A percentile compares a stretch with the other conserved stretches of the same genome.
phyloP scores from a whole-genome alignment of 2,888 invertebrate species.

The Leptinotarsa rubiginosa region DNA sequence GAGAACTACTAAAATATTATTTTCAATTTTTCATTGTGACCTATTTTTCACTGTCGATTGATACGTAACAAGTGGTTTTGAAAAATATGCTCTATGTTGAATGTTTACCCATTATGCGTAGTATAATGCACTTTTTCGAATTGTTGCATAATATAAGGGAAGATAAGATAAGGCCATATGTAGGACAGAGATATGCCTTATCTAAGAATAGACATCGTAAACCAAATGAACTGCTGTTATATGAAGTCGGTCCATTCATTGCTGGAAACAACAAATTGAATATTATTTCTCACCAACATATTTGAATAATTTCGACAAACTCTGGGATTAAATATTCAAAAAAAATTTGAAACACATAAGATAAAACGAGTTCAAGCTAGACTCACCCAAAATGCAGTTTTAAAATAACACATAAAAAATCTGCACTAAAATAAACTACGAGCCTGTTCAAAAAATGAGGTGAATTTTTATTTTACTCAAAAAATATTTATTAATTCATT shows the following conservation, averaged over 20 bases:
- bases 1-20: background rate
- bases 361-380: background rate
- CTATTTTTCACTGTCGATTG: background rate
- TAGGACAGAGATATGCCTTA: conserved; percentile 21
- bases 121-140: conserved; percentile 34
- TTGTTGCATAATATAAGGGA: conserved; percentile 33
- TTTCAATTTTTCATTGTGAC: background rate
- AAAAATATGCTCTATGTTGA: background rate
- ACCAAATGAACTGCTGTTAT: background rate
- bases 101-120: background rate
- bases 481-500: no score
- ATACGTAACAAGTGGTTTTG: background rate
- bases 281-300: background rate
- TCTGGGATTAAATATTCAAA: background rate
- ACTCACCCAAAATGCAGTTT: background rate
- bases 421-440: no score
- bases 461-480: no score
- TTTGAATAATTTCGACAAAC: background rate
- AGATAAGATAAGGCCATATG: conserved; percentile 34
- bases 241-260: background rate
- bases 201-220: conserved; percentile 27
- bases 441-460: no score
- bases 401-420: no score
- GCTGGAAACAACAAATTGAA: background rate
- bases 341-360: background rate